Conservation (phyloP, 2,113 vertebrate species). For the Ancistrus triradiatus region DNA sequence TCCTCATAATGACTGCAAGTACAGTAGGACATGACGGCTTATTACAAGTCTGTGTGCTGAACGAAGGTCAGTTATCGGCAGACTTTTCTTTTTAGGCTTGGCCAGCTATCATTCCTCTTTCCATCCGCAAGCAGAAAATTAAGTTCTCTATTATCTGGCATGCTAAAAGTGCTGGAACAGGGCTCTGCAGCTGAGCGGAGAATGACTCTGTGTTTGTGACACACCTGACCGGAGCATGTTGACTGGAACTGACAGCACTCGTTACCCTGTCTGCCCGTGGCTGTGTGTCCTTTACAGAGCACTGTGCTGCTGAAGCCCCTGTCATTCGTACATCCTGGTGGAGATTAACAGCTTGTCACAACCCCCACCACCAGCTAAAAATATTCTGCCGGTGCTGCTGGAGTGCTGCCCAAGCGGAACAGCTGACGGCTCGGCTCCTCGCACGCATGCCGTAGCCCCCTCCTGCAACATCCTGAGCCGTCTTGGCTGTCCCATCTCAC, state of each 20-base stretch:
- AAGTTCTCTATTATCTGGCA: neutral
- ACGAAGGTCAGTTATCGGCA: neutral
- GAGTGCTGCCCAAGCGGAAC: slow-evolving; percentile 60
- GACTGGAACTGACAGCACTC: slow-evolving; percentile 39
- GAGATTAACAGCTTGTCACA: slow-evolving; percentile 64
- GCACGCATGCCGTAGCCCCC: slow-evolving; percentile 37
- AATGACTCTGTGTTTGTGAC: slow-evolving; percentile 26
- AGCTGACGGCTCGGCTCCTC: slow-evolving; percentile 58
- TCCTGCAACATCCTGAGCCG: slow-evolving; percentile 32
- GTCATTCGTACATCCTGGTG: slow-evolving; percentile 53
- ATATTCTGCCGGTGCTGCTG: slow-evolving; percentile 56
- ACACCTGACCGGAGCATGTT: slow-evolving; percentile 32
- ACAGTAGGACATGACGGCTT: neutral
- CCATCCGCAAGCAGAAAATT: neutral
- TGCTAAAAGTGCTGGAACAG: slow-evolving; percentile 26
- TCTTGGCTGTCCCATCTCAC: slow-evolving; percentile 50
- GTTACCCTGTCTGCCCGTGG: slow-evolving; percentile 40
- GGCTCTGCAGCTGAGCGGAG: slow-evolving; percentile 21
- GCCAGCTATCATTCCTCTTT: neutral
- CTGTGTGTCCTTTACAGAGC: slow-evolving; percentile 51
- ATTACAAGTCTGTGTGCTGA: neutral
- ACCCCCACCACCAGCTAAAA: slow-evolving; percentile 49
- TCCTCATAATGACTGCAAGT: neutral
- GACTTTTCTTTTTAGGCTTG: neutral
- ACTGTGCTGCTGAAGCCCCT: slow-evolving; percentile 50